Evolutionary conservation across 1,140 invertebrate species (phyloP), one percentile per base, ranked within the genome.

Genomic region (Drosophila sulfurigaster): DNA sequence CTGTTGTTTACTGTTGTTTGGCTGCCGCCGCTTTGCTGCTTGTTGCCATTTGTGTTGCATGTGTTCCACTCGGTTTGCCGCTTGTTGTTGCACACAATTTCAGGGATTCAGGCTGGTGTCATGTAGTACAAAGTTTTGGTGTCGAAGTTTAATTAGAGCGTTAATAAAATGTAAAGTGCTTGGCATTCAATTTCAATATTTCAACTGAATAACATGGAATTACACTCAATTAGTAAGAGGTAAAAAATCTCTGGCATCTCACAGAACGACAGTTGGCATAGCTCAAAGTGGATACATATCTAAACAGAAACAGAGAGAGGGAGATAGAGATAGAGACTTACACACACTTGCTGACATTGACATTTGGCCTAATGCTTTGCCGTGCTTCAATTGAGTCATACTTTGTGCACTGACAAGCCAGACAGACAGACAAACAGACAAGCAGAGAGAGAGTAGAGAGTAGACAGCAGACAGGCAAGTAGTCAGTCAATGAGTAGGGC

Each of bases 141-240:
- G 11, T 38, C 35, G 8, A 10, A 83, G 66, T 78, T 88, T 88
- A 89, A 89, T 88, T 89, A 85, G 83, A 83, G 74, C 81, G 70
- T 66, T 71, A 81, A 89, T 89, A 89, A 88, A 81, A 89, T 70
- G 83, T 78, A 83, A 57, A 80, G 60, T 87, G 67, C 59, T 41
- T 62, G 25, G 25, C 46, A 60, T 59, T 49, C 7, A 38, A 49
- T 67, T 41, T 30, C 10, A 11, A 45, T 32, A 32, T 32, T 32
- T 32, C 1, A 0, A 38, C 32, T 68, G 71, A 62, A 41, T 74
- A 74, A 60, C 49, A 62, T 62, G 58, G 5, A 69, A 70, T 69
- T 69, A 49, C 51, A 63, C 35, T 63, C 35, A 57, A 75, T 75
- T 63, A 62, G 30, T 5, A 6, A 15, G 46, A 48, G 46, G 7